These are phyloP conservation scores for Hydropsyche tenuis DNA, from an alignment of 1,140 invertebrate genomes.

Conservation along the genomic window DNA sequence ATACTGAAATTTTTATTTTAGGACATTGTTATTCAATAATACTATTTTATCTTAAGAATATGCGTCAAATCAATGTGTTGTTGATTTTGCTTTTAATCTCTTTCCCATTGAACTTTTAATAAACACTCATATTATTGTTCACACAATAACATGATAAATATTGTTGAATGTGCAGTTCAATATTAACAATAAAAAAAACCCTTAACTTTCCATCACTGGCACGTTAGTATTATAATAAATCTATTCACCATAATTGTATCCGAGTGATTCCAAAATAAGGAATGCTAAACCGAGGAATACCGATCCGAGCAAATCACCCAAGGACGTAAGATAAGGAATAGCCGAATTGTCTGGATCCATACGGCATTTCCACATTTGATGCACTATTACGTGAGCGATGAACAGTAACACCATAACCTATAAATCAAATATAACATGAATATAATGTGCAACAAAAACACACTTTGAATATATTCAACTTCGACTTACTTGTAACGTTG, in stretches of 20 bases:
- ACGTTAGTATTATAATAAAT: neutral
- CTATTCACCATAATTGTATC: constrained; percentile 63
- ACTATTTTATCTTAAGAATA: no score
- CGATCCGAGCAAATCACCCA: constrained; percentile 93
- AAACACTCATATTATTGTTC: no score
- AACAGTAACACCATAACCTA: constrained; percentile 82
- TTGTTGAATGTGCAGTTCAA: neutral
- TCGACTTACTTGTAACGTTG: constrained; percentile 57
- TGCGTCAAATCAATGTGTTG: no score
- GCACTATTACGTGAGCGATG: constrained; percentile 85
- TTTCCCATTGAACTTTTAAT: no score
- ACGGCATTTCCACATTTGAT: constrained; percentile 88
- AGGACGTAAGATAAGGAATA: constrained; percentile 93
- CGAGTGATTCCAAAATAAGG: constrained; percentile 75
- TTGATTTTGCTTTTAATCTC: no score
- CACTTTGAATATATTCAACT: neutral
- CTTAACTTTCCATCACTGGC: no score
- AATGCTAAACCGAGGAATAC: constrained; percentile 86
- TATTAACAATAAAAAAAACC: neutral
- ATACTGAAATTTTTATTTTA: no score
- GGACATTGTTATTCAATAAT: no score
- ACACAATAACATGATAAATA: no score
- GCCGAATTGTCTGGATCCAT: constrained; percentile 97
- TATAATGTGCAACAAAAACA: no score
- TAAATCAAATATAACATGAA: neutral